Evolutionary conservation across 2,113 vertebrate genomes (phyloP), one percentile per base, ranked within the genome.

Genomic region (Indicator maculatus): DNA sequence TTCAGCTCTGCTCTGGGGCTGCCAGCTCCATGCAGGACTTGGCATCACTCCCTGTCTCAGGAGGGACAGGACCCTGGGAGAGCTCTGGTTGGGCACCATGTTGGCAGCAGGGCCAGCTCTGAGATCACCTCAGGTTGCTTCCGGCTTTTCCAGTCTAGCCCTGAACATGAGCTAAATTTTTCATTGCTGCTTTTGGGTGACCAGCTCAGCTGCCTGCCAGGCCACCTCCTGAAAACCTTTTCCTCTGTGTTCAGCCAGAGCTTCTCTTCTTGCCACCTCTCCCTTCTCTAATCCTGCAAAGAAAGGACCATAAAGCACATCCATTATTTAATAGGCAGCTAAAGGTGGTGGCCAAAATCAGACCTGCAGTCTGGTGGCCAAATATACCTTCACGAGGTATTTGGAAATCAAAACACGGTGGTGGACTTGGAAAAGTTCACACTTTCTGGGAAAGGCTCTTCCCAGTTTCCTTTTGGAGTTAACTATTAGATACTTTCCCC

Each of bases 41-140:
- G 65, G 36, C 63, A 61, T 75, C 26, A 31, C 24, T 27, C 16
- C 3, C 0, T 53, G 4, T 56, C 19, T 88, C 2, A 2, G 44
- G 30, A 61, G 38, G 45, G 17, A 61, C 0, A 1, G n/a, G 75
- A 50, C 6, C 3, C 26, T 1, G 0, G 27, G 21, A 39, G 36
- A 36, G 31, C 36, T 78, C 11, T 1, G 2, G 0, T 50, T 5
- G 3, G 36, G 17, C 20, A 11, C 12, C 18, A 13, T 83, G 60
- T 36, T 89, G 60, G 23, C 66, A 89, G 60, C 7, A 73, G 21
- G 13, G 14, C 27, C 19, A 65, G 11, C 36, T 86, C 58, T 0
- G 0, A 69, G 21, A 77, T 65, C 27, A 70, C 19, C 10, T 50
- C 36, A 27, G 13, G 19, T 24, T 2, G 11, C 17, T 86, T 38